Conservation (phyloP, 2,113 vertebrate species). For the Polyodon spathula region DNA sequence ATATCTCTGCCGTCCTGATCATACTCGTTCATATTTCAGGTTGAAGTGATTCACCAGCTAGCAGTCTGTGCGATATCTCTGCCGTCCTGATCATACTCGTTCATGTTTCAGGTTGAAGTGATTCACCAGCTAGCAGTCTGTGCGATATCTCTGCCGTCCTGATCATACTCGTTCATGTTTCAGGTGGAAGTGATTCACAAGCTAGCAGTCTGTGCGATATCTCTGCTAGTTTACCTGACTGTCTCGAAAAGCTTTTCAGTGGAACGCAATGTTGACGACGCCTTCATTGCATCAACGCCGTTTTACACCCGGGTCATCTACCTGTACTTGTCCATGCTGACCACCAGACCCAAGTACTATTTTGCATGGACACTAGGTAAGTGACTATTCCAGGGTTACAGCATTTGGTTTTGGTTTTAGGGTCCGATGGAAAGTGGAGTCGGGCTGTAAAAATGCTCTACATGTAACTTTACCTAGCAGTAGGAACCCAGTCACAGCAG, state of each 20-base stretch:
- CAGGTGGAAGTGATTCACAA: slow-evolving; percentile 82
- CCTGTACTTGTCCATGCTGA: slow-evolving; percentile 83
- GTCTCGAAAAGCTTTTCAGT: slow-evolving; percentile 73
- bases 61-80: slow-evolving; percentile 77
- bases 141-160: slow-evolving; percentile 61
- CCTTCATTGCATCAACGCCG: slow-evolving; percentile 69
- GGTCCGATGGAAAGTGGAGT: no score
- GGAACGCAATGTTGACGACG: slow-evolving; percentile 70
- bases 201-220: slow-evolving; percentile 76
- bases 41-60: slow-evolving; percentile 78
- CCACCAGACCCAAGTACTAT: slow-evolving; percentile 93
- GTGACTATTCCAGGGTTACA: slow-evolving; percentile 28
- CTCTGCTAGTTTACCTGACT: slow-evolving; percentile 76
- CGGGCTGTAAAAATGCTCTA: no score
- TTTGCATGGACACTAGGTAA: slow-evolving; percentile 96
- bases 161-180: slow-evolving; percentile 12
- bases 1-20: slow-evolving; percentile 76
- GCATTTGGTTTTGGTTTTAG: background rate
- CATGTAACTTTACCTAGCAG: no score
- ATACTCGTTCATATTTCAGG: slow-evolving; percentile 63
- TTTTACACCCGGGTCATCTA: slow-evolving; percentile 74
- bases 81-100: no score
- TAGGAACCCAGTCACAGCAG: no score
- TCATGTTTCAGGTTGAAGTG: slow-evolving; percentile 67
- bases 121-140: slow-evolving; percentile 81